Evolutionary conservation across 1,140 invertebrate genomes (phyloP), one percentile per base, ranked within the genome.

Genomic region (Diplogasteroides magnus): DNA sequence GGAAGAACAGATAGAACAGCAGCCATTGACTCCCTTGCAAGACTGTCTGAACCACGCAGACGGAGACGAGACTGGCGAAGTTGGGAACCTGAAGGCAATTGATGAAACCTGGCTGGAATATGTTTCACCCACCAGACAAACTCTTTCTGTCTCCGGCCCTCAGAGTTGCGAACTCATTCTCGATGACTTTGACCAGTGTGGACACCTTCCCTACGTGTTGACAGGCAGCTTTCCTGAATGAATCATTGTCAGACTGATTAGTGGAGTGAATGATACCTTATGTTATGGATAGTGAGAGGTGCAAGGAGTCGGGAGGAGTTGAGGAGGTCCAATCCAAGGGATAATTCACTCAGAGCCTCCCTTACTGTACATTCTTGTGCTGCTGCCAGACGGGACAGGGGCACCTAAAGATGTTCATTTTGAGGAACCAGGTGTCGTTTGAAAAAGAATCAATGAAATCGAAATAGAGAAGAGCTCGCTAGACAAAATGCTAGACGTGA

Each of bases 61-160:
- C n/a, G 25, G 13, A 68, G 57, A 23, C 66, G 66, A 26, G 66
- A 68, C 26, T 68, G 66, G 23, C 66, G 66, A 19, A 67, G 13
- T 2, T n/a, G 31, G 2, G 64, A 65, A 23, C n/a, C 64, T 65
- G 64, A 48, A 26, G 48, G 37, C 6, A 48, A 48, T 6, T 6
- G 37, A 48, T 48, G 37, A 48, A 48, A n/a, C n/a, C n/a, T n/a
- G n/a, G 37, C 6, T 11, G 37, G 37, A 48, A 19, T 11, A 48
- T 48, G 37, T 3, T 15, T 6, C 6, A 48, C 37, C 19, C 6
- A 48, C 37, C 37, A 48, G 37, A 48, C 6, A 48, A 6, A 48
- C 37, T 48, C 37, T 48, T 48, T 19, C 19, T 48, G 19, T 48
- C 37, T 48, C 37, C 37, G 6, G 37, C 37, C 19, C 37, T 48